Percentiles rank a stretch among this genome's conserved stretches.
Evolutionary conservation across 2,797 vertebrate genomes (phyloP).

Genomic region (Carcharodon carcharias): DNA sequence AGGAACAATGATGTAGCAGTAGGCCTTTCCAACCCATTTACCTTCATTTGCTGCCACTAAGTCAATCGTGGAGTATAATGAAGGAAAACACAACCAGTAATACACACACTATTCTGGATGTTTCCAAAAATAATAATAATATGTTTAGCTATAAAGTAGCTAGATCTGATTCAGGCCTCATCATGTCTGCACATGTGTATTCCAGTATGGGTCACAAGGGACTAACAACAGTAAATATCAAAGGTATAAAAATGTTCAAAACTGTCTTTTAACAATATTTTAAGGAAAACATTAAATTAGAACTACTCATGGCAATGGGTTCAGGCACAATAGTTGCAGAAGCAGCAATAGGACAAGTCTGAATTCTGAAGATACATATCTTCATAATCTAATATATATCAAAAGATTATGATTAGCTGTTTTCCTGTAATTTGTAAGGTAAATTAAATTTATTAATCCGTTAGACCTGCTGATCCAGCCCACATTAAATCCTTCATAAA

Average conservation of each 20-base stretch:
- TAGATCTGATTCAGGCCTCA: neutral
- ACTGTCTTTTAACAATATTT: neutral
- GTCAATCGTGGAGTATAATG: neutral
- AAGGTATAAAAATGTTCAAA: neutral
- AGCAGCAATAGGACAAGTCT: neutral
- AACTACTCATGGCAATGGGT: neutral
- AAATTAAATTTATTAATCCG: neutral
- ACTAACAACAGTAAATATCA: neutral
- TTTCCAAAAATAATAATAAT: neutral
- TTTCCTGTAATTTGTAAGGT: neutral
- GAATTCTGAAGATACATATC: neutral
- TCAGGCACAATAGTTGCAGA: neutral
- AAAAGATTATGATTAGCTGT: neutral
- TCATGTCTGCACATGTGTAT: neutral
- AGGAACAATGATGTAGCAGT: neutral
- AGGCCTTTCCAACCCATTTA: neutral
- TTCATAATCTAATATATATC: too few species aligned
- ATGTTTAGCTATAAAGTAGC: neutral
- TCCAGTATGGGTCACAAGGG: neutral
- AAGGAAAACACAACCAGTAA: neutral
- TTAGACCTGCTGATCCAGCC: neutral
- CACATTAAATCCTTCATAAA: neutral
- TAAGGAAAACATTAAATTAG: neutral
- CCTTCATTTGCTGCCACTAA: neutral
- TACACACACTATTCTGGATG: neutral